Percentiles rank a stretch among this genome's conserved stretches.
Evolutionary conservation across 2,113 vertebrate genomes (phyloP).

Genomic region (Nerophis ophidion): DNA sequence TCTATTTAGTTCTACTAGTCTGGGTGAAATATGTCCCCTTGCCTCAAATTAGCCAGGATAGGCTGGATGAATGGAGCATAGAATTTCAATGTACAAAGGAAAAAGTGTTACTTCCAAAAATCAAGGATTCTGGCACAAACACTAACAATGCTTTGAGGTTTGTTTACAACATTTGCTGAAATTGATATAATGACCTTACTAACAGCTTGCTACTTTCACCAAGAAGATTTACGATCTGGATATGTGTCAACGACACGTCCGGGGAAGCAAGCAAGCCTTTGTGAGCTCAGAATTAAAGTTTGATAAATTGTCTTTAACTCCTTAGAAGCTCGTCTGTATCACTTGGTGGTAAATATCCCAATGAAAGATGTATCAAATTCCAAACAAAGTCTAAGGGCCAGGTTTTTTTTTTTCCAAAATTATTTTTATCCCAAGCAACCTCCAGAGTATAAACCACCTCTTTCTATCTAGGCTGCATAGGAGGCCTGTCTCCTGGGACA

Average conservation of each 20-base stretch:
- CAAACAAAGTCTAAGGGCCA: constrained; percentile 9
- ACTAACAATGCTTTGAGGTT: constrained; percentile 3
- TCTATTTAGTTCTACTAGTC: constrained; percentile 12
- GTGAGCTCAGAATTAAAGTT: constrained; percentile 3
- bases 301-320: background rate
- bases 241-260: background rate
- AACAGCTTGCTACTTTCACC: background rate
- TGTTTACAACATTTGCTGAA: background rate
- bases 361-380: constrained; percentile 21
- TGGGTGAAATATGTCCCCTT: too few relatives aligned
- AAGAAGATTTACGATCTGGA: background rate
- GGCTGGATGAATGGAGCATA: background rate
- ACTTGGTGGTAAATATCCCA: constrained; percentile 6
- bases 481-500: constrained; percentile 26
- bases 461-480: constrained; percentile 10
- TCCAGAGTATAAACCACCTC: constrained; percentile 4
- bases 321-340: constrained; percentile 16
- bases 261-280: constrained; percentile 1
- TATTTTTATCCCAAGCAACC: constrained; percentile 19
- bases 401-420: constrained; percentile 12
- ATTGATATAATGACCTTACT: background rate
- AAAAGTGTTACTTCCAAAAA: constrained; percentile 1
- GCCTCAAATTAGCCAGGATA: too few relatives aligned
- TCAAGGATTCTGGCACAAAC: constrained; percentile 7
- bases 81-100: constrained; percentile 4